phyloP scores from a whole-genome alignment of 1,140 invertebrate genomes.

The Bombus haemorrhoidalis region DNA sequence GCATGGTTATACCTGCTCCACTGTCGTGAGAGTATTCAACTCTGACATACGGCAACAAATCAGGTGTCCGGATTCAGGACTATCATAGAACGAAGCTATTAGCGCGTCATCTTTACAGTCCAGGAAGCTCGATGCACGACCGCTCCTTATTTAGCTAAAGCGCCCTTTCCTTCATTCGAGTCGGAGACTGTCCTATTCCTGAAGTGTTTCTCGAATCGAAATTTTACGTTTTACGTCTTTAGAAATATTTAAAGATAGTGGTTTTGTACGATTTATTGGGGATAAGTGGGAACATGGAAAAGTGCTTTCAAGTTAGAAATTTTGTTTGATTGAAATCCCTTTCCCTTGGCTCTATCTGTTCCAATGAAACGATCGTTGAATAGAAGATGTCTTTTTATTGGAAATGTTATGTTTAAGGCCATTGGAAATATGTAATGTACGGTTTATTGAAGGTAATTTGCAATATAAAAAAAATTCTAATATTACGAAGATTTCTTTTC shows the following conservation, averaged over 20 bases:
- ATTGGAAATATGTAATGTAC: not conserved
- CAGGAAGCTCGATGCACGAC: constrained; percentile 31
- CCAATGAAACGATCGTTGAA: not conserved
- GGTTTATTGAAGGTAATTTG: not conserved
- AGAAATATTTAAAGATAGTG: not conserved
- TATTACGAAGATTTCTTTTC: not conserved
- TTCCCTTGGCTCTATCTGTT: not conserved
- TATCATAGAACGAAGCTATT: constrained; percentile 60
- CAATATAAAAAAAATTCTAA: no score
- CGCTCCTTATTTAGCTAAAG: constrained; percentile 6
- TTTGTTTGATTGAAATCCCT: not conserved
- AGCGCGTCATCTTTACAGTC: constrained; percentile 49
- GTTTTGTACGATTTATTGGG: not conserved
- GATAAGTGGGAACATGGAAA: not conserved
- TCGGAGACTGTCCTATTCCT: not conserved
- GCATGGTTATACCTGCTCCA: constrained; percentile 59
- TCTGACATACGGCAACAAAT: constrained; percentile 61
- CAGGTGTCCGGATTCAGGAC: constrained; percentile 51
- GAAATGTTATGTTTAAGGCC: not conserved
- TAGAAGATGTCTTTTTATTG: not conserved
- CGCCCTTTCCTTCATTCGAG: not conserved
- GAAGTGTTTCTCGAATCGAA: not conserved
- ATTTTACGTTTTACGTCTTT: no score
- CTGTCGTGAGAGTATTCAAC: constrained; percentile 52
- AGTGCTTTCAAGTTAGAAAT: not conserved